Base-by-base conservation (phyloP, 2,113 vertebrate genomes). In the Corvus moneduloides region DNA sequence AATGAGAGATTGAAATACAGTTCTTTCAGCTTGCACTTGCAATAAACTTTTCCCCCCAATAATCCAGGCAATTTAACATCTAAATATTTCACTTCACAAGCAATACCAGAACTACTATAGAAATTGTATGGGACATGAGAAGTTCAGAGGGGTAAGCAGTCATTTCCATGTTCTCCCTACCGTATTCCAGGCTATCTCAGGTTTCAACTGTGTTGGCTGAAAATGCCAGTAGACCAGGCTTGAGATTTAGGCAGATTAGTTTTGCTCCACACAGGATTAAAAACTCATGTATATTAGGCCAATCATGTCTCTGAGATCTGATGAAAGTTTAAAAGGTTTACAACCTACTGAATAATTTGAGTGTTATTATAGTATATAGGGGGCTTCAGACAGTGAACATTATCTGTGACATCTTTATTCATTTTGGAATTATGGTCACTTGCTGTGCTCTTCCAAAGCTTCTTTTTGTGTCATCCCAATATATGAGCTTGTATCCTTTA, bases 1-100 rank as follows among this genome's bases (percentile, higher is more conserved):
- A 52, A 27, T 33, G 26, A 84, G 28, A 63, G 30, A 43, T 4
- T 55, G 11, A 24, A 26, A 46, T 23, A 37, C 4, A n/a, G 9
- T 35, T 75, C 16, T 33, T 82, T 74, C 61, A 61, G 0, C 16
- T 54, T 62, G 8, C 3, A 6, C 10, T 58, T 71, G 18, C 3
- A 62, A 30, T 35, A 75, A 74, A 64, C 2, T 7, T 35, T 27
- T 1, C 1, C 4, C 5, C 6, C 2, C 10, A 20, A 6, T 61
- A 51, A 83, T 19, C 16, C 21, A 54, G 14, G 8, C 11, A 91
- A 35, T 56, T 87, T 35, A 73, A 2, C 20, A 19, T 37, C 7
- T 49, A 33, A 61, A 76, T 39, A 56, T 51, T 76, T 77, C 13
- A 72, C 19, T 78, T 77, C 33, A 61, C 9, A 68, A 75, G 14